Evolutionary conservation across 1,140 invertebrate species (phyloP).

Genomic region (Drosophila neocordata): DNA sequence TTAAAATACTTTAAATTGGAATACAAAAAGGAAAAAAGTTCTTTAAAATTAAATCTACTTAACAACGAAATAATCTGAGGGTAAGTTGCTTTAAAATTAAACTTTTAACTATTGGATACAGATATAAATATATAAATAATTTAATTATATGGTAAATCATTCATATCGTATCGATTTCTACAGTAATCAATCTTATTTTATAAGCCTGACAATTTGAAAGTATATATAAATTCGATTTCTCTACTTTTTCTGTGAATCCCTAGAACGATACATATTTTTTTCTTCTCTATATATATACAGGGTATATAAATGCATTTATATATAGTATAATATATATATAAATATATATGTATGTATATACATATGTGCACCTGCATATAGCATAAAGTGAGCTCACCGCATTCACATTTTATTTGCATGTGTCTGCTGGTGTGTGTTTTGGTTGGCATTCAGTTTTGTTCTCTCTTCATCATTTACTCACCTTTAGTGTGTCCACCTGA

Average conservation of each 20-base stretch:
- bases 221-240: too few relatives aligned
- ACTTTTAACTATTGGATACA: too few relatives aligned
- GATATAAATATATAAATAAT: too few relatives aligned
- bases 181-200: too few relatives aligned
- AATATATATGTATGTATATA: neutral
- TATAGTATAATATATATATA: too few relatives aligned
- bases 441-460: neutral
- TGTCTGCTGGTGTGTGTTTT: slow-evolving; percentile 11
- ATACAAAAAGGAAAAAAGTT: neutral
- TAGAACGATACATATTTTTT: too few relatives aligned
- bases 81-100: too few relatives aligned
- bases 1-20: neutral
- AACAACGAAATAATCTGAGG: neutral
- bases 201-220: too few relatives aligned
- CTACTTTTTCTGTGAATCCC: too few relatives aligned
- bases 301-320: neutral
- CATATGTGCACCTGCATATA: neutral
- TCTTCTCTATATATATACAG: neutral
- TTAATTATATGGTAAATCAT: too few relatives aligned
- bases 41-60: neutral
- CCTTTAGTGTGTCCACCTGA: slow-evolving; percentile 88
- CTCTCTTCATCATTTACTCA: slow-evolving; percentile 62
- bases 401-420: slow-evolving; percentile 44
- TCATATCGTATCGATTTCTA: too few relatives aligned
- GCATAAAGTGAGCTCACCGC: slow-evolving; percentile 1